These are phyloP conservation scores for Cyanoliseus patagonus DNA, from an alignment of 2,113 vertebrate species.

Conservation along the genomic window DNA sequence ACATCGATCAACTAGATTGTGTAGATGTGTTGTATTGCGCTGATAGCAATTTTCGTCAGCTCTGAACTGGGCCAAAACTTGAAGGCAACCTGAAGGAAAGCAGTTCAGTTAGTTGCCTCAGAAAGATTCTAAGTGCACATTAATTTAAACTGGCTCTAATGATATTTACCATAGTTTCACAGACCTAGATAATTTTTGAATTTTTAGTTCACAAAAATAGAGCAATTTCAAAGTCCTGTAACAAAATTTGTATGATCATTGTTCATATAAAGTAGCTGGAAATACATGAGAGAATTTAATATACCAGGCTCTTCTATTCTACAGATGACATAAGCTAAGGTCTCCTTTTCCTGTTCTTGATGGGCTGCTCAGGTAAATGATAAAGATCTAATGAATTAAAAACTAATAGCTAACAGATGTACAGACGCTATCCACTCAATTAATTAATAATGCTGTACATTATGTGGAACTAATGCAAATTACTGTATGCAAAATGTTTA, in stretches of 20 bases:
- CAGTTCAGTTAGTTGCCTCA: neutral
- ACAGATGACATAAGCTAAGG: conserved; percentile 4
- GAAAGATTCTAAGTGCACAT: neutral
- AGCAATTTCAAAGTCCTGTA: neutral
- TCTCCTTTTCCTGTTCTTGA: conserved; percentile 34
- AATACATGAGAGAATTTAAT: neutral
- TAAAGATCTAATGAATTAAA: conserved; percentile 59
- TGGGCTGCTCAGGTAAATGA: conserved; percentile 54
- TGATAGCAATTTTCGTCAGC: neutral
- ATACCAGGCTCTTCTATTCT: neutral
- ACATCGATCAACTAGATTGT: neutral
- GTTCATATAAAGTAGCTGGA: neutral
- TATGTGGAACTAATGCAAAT: conserved; percentile 57
- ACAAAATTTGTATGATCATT: neutral
- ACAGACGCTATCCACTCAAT: conserved; percentile 37
- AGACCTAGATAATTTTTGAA: neutral
- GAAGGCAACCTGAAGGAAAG: neutral
- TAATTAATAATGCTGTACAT: conserved; percentile 59
- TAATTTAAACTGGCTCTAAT: neutral
- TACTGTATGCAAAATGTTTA: conserved; percentile 41
- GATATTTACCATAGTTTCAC: neutral
- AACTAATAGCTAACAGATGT: conserved; percentile 57
- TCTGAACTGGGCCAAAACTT: neutral
- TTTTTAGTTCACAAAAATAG: neutral
- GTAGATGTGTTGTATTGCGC: neutral